phyloP scores from a whole-genome alignment of 2,888 invertebrate species.

The Orthosia incerta region DNA sequence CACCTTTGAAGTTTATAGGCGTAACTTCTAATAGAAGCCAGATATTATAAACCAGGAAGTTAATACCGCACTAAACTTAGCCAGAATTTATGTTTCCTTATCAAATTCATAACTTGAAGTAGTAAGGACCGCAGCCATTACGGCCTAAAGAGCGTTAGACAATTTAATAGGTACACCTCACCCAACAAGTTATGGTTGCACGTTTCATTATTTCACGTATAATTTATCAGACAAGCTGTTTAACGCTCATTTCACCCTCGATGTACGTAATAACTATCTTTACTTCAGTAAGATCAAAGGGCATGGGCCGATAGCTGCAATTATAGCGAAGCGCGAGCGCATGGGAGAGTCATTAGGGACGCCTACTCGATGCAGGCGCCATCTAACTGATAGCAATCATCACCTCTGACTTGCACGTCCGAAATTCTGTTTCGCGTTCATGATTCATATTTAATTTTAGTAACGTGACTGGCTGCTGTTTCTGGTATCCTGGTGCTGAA shows the following conservation, averaged over 20 bases:
- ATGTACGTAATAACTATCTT: slow-evolving; percentile 89
- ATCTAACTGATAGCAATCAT: slow-evolving; percentile 86
- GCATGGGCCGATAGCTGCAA: slow-evolving; percentile 87
- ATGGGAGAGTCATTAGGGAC: slow-evolving; percentile 87
- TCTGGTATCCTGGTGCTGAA: slow-evolving; percentile 39
- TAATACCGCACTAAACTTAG: slow-evolving; percentile 48
- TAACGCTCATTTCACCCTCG: slow-evolving; percentile 88
- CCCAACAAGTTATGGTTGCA: slow-evolving; percentile 75
- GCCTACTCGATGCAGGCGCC: slow-evolving; percentile 77
- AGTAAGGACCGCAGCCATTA: slow-evolving; percentile 66
- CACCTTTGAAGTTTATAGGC: slow-evolving; percentile 41
- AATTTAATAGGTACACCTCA: slow-evolving; percentile 76
- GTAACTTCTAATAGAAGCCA: slow-evolving; percentile 48
- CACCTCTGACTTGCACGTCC: slow-evolving; percentile 83
- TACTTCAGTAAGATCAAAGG: slow-evolving; percentile 88
- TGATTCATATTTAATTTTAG: slow-evolving; percentile 69
- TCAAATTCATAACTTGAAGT: slow-evolving; percentile 67
- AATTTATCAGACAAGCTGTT: slow-evolving; percentile 88
- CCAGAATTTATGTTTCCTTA: slow-evolving; percentile 65
- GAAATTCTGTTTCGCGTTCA: slow-evolving; percentile 66
- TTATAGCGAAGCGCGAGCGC: slow-evolving; percentile 85
- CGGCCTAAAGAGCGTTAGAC: slow-evolving; percentile 74
- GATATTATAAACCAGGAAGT: slow-evolving; percentile 58
- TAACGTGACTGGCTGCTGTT: slow-evolving; percentile 41
- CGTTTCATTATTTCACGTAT: slow-evolving; percentile 86